These are phyloP conservation scores for Embidobia sp. DNA, from an alignment of 2,888 invertebrate genomes.

Conservation along the genomic window DNA sequence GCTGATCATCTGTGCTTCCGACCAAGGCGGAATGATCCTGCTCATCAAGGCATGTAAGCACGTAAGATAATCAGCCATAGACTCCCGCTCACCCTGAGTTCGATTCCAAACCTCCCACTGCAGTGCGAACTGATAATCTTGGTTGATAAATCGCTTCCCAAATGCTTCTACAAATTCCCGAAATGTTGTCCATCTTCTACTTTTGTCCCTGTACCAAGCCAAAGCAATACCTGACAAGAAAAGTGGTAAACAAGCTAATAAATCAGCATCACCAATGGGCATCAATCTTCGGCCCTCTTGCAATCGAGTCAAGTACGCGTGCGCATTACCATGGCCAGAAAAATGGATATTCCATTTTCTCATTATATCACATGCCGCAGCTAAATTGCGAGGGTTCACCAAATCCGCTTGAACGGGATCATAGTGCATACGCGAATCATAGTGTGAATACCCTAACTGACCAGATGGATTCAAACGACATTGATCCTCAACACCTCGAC, in stretches of 20 bases:
- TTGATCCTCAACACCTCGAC: too few species aligned
- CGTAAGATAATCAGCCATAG: not conserved
- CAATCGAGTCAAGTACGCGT: not conserved
- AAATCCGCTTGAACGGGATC: too few species aligned
- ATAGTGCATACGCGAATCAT: too few species aligned
- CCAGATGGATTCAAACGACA: too few species aligned
- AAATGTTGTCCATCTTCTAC: not conserved
- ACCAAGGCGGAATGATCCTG: not conserved
- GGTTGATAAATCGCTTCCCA: not conserved
- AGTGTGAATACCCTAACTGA: too few species aligned
- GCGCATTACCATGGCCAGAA: not conserved
- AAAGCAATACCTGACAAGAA: not conserved
- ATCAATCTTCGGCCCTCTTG: not conserved
- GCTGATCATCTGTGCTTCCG: not conserved
- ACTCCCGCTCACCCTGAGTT: conserved; percentile 1
- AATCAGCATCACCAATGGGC: not conserved
- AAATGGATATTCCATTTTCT: not conserved
- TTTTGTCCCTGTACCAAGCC: not conserved
- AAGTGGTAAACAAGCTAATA: not conserved
- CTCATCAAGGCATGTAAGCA: not conserved
- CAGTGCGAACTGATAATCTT: not conserved
- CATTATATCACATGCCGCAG: not conserved
- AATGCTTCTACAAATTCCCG: not conserved
- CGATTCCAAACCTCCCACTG: not conserved
- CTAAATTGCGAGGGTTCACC: too few species aligned